phyloP scores from a whole-genome alignment of 2,113 vertebrate species.

The Dipodomys merriami region DNA sequence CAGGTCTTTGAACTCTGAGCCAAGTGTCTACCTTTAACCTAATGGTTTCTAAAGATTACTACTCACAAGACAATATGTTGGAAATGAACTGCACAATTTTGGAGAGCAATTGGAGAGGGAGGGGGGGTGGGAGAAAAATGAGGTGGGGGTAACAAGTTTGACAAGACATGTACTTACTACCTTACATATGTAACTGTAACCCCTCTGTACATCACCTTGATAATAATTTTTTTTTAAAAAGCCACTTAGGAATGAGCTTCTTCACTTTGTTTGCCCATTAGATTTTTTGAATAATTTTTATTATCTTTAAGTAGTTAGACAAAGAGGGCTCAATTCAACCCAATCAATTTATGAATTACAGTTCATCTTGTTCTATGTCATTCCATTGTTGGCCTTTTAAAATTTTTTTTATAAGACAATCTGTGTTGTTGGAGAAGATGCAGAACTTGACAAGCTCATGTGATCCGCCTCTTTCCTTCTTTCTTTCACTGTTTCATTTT shows the following conservation, averaged over 20 bases:
- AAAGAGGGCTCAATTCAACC: not conserved
- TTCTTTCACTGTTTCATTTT: not conserved
- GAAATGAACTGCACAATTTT: no score
- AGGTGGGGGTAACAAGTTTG: no score
- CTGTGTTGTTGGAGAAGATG: not conserved
- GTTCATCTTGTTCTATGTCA: no score
- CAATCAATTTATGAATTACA: no score
- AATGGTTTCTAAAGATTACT: slow-evolving; percentile 22
- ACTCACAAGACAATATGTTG: no score
- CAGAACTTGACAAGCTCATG: not conserved
- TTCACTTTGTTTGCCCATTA: slow-evolving; percentile 11
- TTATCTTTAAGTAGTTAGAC: no score
- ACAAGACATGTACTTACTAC: no score
- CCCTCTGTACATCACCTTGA: no score
- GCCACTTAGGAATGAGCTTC: not conserved
- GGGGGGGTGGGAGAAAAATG: no score
- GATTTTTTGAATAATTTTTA: not conserved
- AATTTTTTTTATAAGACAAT: not conserved
- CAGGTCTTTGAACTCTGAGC: not conserved
- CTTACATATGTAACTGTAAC: no score
- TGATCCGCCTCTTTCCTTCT: not conserved
- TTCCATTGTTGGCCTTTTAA: no score
- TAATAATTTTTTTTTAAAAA: not conserved
- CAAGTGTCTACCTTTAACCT: slow-evolving; percentile 9
- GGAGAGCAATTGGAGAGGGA: no score